Base-by-base conservation (phyloP, 1,140 invertebrate species). In the Musca vetustissima region DNA sequence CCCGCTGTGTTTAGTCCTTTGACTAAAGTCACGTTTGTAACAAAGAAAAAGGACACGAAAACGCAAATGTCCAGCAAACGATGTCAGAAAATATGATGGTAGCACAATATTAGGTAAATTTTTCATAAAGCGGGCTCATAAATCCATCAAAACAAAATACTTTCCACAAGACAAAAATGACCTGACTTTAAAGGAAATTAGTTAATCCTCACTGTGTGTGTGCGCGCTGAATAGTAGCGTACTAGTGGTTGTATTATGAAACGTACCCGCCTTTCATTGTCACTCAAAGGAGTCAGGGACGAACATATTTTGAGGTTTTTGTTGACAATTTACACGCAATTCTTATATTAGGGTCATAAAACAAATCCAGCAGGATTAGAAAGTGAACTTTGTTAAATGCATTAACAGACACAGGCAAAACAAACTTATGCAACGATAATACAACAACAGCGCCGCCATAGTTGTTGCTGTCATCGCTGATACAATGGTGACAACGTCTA, bases 101-200 rank as follows among this genome's bases (percentile, higher is more conserved):
- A 36, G 57, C 57, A 17, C 57, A 21, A 61, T 36, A 61, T 61
- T 36, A 61, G 57, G 57, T 61, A 61, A 61, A 61, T 43, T 61
- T 61, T 61, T 43, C 24, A 43, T 43, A 43, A 43, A 43, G 36
- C 36, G 36, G 36, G 36, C 36, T 43, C 36, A 43, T 43, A 43
- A 43, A 43, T 43, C 36, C 13, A 43, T 43, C 36, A 43, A 43
- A 43, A 43, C 36, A 43, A 43, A 43, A 11, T 43, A 43, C 36
- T 43, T 13, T 43, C 36, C 36, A n/a, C 36, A 43, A 43, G 13
- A 43, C 1, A n/a, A 43, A 43, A 43, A 43, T 43, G 36, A 43
- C 36, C 36, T 43, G 36, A 43, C 36, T 43, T 43, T 43, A 43
- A 43, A 43, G 36, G 36, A 43, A 43, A 43, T 43, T 43, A 43